Evolutionary conservation across 1,140 invertebrate genomes (phyloP), one percentile per base, ranked within the genome.

Genomic region (Pseudobourletiella spinata): DNA sequence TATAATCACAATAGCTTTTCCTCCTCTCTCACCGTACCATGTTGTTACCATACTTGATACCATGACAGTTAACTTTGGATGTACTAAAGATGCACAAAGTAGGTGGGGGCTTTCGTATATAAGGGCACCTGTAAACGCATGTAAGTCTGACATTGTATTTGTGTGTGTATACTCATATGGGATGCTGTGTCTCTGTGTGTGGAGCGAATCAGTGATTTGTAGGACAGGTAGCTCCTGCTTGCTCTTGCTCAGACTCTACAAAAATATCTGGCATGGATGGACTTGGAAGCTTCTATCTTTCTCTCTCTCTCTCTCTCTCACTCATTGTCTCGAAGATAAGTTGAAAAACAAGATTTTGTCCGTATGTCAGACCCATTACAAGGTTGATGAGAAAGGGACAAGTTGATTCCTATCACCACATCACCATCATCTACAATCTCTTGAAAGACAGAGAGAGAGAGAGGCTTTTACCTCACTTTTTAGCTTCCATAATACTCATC

Each of bases 331-430:
- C 8, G 44, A 48, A 48, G 44, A 48, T 22, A 48, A 48, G 44
- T 48, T 48, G 44, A 48, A 48, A 48, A 48, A 48, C 44, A 48
- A 48, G 44, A 48, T 48, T 22, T 48, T 20, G 46, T 60, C 30
- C 35, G 32, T 52, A 26, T 52, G 59, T 52, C 59, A 60, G 48
- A 29, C 30, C 50, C 50, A 60, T 60, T 60, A 60, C 59, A 60
- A 60, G 59, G 59, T 32, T 60, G 59, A 60, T 60, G 59, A 60
- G 59, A 54, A 60, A 60, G 28, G 46, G 59, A 60, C 59, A 60
- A 60, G 59, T 60, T 60, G 59, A 60, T 60, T 60, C 59, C 59
- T 51, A 60, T 60, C 59, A 60, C 50, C 59, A 60, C 59, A 60
- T 60, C 59, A 60, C 43, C n/a, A n/a, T n/a, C 59, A 60, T 60